Evolutionary conservation across 1,140 invertebrate genomes (phyloP).

Genomic region (Triops longicaudatus): DNA sequence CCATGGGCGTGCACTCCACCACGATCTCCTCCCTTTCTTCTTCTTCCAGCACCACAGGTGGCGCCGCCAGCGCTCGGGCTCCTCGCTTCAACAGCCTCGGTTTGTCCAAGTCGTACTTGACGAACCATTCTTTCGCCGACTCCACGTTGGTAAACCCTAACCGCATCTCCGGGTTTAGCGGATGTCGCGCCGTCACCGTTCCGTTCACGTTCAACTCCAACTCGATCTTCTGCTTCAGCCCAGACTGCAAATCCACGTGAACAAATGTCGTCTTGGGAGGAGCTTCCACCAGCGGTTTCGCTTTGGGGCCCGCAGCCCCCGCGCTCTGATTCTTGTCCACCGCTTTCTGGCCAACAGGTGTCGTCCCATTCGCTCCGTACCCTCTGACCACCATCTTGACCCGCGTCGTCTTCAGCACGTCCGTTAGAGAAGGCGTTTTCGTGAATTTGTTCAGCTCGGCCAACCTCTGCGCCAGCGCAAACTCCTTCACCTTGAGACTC

Average conservation of each 20-base stretch:
- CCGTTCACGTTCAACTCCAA: not conserved
- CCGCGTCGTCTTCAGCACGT: too few species aligned
- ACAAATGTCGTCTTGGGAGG: too few species aligned
- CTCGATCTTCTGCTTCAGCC: not conserved
- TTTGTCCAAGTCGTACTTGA: not conserved
- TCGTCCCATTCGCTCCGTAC: too few species aligned
- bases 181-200: not conserved
- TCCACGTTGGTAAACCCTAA: not conserved
- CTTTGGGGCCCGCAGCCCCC: too few species aligned
- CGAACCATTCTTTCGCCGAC: not conserved
- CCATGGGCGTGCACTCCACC: not conserved
- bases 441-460: not conserved
- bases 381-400: too few species aligned
- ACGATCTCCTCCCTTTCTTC: not conserved
- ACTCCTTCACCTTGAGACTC: conserved; percentile 13
- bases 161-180: not conserved
- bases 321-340: too few species aligned
- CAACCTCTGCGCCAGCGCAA: not conserved
- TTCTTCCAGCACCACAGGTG: not conserved
- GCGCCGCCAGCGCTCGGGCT: too few species aligned
- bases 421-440: too few species aligned
- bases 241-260: not conserved
- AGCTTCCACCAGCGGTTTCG: too few species aligned
- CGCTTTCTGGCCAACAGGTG: too few species aligned
- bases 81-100: not conserved